Evolutionary conservation across 2,797 vertebrate species (phyloP).

Genomic region (Hybognathus amarus): DNA sequence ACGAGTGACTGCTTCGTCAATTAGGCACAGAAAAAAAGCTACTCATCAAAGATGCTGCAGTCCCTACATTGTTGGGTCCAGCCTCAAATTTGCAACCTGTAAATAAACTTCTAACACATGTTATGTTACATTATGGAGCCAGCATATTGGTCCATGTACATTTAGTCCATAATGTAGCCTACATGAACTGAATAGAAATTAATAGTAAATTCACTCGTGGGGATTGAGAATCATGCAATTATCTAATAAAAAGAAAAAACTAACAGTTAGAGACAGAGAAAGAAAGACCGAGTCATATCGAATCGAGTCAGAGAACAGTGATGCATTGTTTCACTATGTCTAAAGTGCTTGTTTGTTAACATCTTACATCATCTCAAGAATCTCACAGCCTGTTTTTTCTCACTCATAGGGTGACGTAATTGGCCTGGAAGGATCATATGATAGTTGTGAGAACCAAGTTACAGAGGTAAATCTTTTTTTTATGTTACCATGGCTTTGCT

Average conservation of each 20-base stretch:
- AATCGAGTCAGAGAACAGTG: slow-evolving; percentile 27
- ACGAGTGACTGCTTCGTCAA: too few relatives aligned
- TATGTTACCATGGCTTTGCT: neutral
- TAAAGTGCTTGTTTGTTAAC: slow-evolving; percentile 10
- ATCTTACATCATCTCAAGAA: slow-evolving; percentile 26
- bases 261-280: neutral
- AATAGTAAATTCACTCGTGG: neutral
- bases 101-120: too few relatives aligned
- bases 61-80: too few relatives aligned
- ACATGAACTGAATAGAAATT: neutral
- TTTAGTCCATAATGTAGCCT: neutral
- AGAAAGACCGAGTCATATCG: slow-evolving; percentile 12
- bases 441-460: slow-evolving; percentile 14
- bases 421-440: slow-evolving; percentile 35
- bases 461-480: slow-evolving; percentile 25
- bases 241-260: neutral
- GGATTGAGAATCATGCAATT: neutral
- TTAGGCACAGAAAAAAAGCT: too few relatives aligned
- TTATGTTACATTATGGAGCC: too few relatives aligned
- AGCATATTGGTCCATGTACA: neutral
- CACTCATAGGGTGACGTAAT: slow-evolving; percentile 41
- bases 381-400: slow-evolving; percentile 7
- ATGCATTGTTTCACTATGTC: slow-evolving; percentile 36
- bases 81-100: too few relatives aligned
- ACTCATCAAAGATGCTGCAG: too few relatives aligned